phyloP scores from a whole-genome alignment of 2,113 vertebrate genomes.

The Ahaetulla prasina region DNA sequence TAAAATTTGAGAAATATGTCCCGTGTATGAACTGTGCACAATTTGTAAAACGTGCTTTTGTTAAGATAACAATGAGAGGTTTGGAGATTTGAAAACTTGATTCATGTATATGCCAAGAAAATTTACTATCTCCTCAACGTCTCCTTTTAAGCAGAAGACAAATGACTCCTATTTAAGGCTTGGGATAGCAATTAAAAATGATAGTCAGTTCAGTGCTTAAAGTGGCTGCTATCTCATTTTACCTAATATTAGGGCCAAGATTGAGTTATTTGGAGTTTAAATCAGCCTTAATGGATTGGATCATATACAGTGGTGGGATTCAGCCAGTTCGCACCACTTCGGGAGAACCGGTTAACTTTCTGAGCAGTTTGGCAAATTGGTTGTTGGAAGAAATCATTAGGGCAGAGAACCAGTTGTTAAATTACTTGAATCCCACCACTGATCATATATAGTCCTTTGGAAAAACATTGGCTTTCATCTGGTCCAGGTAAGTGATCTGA shows the following conservation, averaged over 20 bases:
- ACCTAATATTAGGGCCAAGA: not conserved
- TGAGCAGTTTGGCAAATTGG: too few relatives aligned
- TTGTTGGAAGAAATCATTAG: too few relatives aligned
- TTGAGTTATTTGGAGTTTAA: not conserved
- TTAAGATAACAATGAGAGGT: conserved; percentile 13
- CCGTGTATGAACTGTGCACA: not conserved
- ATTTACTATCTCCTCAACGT: not conserved
- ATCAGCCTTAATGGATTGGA: not conserved
- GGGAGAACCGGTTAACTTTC: too few relatives aligned
- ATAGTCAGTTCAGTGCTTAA: not conserved
- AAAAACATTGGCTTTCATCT: not conserved
- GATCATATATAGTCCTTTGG: not conserved
- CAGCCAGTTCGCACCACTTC: too few relatives aligned
- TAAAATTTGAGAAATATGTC: conserved; percentile 12
- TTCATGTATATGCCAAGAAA: conserved; percentile 17
- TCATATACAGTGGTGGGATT: not conserved
- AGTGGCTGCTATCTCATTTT: not conserved
- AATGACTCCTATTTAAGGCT: not conserved
- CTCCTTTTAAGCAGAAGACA: not conserved
- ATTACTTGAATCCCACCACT: too few relatives aligned
- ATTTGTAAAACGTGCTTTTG: conserved; percentile 10
- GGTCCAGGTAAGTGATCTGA: not conserved
- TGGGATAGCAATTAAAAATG: not conserved
- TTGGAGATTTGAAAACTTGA: conserved; percentile 19
- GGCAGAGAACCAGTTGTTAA: too few relatives aligned